phyloP scores from a whole-genome alignment of 2,888 invertebrate genomes.

The Acrobasis suavella region DNA sequence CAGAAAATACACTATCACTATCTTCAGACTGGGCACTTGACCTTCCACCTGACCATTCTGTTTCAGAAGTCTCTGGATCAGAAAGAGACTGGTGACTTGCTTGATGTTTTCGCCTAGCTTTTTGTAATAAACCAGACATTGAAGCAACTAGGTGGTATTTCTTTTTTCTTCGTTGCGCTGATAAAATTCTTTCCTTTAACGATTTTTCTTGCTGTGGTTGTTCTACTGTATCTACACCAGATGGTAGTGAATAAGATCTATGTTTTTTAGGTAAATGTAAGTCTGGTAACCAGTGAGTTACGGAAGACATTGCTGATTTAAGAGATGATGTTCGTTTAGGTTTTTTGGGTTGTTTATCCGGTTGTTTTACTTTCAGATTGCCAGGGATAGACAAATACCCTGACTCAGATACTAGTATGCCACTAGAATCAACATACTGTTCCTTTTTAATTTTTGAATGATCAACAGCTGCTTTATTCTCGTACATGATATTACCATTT shows the following conservation, averaged over 20 bases:
- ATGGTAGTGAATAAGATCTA: conserved; percentile 91
- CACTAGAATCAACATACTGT: conserved; percentile 69
- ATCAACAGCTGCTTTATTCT: conserved; percentile 56
- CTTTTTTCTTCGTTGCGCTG: conserved; percentile 85
- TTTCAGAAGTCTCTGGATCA: conserved; percentile 89
- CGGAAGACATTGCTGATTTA: conserved; percentile 90
- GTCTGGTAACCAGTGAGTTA: conserved; percentile 91
- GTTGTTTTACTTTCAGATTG: conserved; percentile 81
- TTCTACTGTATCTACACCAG: conserved; percentile 84
- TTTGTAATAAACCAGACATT: conserved; percentile 92
- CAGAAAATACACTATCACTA: conserved; percentile 88
- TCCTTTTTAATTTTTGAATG: conserved; percentile 66
- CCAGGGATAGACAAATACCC: conserved; percentile 89
- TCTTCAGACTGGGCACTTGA: conserved; percentile 89
- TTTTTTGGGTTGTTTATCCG: conserved; percentile 84
- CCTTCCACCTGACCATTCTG: conserved; percentile 84
- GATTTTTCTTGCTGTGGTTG: conserved; percentile 74
- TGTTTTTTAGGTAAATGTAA: conserved; percentile 89
- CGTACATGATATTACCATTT: conserved; percentile 69
- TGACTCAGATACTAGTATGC: conserved; percentile 88
- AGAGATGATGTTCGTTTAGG: conserved; percentile 87
- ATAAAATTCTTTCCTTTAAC: conserved; percentile 72
- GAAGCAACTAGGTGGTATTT: conserved; percentile 91
- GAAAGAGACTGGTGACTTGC: conserved; percentile 85
- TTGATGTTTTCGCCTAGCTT: conserved; percentile 88